phyloP scores from a whole-genome alignment of 1,140 invertebrate genomes.

The Galleria mellonella region DNA sequence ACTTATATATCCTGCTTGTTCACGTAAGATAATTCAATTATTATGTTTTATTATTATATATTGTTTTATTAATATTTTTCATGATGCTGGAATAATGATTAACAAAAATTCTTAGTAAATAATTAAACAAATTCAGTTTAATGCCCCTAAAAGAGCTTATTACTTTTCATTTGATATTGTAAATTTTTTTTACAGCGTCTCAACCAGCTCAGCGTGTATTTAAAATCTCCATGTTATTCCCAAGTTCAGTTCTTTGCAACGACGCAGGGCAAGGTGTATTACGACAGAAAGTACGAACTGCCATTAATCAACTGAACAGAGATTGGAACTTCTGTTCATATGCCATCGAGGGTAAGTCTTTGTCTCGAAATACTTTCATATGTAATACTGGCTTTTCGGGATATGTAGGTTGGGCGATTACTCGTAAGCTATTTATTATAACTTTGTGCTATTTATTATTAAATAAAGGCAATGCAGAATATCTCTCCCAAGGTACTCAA shows the following conservation, averaged over 20 bases:
- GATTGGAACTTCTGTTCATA: slow-evolving; percentile 96
- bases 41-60: not conserved
- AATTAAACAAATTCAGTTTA: too few relatives aligned
- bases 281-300: slow-evolving; percentile 89
- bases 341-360: slow-evolving; percentile 81
- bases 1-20: slow-evolving; percentile 92
- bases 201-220: slow-evolving; percentile 93
- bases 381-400: too few relatives aligned
- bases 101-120: too few relatives aligned
- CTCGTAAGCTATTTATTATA: too few relatives aligned
- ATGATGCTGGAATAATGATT: too few relatives aligned
- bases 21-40: slow-evolving; percentile 76
- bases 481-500: too few relatives aligned
- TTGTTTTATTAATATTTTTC: not conserved
- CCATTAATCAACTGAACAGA: slow-evolving; percentile 91
- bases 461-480: too few relatives aligned
- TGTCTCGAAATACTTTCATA: too few relatives aligned
- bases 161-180: too few relatives aligned
- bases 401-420: too few relatives aligned
- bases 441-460: too few relatives aligned
- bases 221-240: slow-evolving; percentile 94
- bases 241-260: slow-evolving; percentile 93
- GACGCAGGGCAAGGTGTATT: slow-evolving; percentile 94
- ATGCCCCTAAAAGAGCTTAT: too few relatives aligned
- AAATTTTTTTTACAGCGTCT: slow-evolving; percentile 76